These are phyloP conservation scores for Pteronura brasiliensis DNA, from an alignment of 2,113 vertebrate genomes.

Conservation along the genomic window DNA sequence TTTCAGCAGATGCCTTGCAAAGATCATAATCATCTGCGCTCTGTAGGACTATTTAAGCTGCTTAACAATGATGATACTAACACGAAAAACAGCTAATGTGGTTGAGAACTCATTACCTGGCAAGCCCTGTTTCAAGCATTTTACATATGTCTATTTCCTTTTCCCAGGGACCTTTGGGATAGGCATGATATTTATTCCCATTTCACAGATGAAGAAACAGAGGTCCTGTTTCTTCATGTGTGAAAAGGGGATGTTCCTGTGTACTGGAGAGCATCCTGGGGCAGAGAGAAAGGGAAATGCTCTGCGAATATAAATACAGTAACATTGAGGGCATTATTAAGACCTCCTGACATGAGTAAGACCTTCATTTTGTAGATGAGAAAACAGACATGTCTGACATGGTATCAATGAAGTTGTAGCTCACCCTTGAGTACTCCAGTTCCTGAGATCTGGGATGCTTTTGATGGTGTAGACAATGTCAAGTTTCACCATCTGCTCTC, in stretches of 20 bases:
- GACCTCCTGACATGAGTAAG: not conserved
- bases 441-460: not conserved
- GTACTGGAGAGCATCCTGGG: not conserved
- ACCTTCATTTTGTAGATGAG: not conserved
- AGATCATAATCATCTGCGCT: not conserved
- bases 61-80: not conserved
- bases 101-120: not conserved
- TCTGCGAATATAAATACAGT: not conserved
- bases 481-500: not conserved
- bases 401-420: not conserved
- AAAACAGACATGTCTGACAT: not conserved
- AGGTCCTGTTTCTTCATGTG: not conserved
- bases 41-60: not conserved
- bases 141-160: not conserved
- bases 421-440: not conserved
- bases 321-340: not conserved
- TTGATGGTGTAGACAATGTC: not conserved
- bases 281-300: not conserved
- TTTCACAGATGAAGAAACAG: not conserved
- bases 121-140: not conserved
- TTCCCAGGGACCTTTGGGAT: not conserved
- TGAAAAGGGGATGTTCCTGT: not conserved
- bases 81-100: not conserved
- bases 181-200: not conserved
- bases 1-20: not conserved